These are phyloP conservation scores for Nannoperca australis DNA, from an alignment of 2,797 vertebrate genomes.

Conservation along the genomic window DNA sequence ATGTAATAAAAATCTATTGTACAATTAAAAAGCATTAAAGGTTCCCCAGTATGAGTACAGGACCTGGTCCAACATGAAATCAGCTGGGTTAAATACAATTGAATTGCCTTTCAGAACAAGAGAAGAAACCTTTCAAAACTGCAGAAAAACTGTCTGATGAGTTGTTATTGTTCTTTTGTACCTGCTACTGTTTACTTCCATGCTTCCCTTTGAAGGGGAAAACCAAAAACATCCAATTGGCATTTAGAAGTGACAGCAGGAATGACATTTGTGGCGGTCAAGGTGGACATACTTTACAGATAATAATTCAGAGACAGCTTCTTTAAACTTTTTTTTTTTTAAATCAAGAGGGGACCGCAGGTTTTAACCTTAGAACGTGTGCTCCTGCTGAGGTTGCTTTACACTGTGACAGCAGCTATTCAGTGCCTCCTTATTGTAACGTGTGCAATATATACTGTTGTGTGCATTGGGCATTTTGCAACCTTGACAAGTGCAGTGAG, in stretches of 20 bases:
- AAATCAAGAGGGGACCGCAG: not conserved
- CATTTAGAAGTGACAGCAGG: constrained; percentile 39
- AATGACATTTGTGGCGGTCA: constrained; percentile 45
- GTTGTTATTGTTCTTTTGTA: constrained; percentile 14
- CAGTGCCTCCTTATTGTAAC: not conserved
- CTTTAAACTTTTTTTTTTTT: too few relatives aligned
- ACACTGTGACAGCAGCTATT: not conserved
- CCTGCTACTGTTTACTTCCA: constrained; percentile 1
- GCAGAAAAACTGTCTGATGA: not conserved
- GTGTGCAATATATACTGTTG: not conserved
- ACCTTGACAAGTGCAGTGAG: constrained; percentile 11
- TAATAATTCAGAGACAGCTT: not conserved
- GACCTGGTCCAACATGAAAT: constrained; percentile 17
- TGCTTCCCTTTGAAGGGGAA: not conserved
- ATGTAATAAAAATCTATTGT: constrained; percentile 17
- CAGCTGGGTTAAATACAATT: constrained; percentile 3
- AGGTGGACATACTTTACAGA: constrained; percentile 18
- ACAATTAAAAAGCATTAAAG: constrained; percentile 21
- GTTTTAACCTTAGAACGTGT: not conserved
- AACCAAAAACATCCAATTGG: constrained; percentile 6
- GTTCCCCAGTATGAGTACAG: not conserved
- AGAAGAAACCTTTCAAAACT: constrained; percentile 10
- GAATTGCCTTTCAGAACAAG: constrained; percentile 10
- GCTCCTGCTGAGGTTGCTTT: not conserved
- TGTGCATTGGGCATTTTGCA: not conserved